Base-by-base conservation (phyloP, 2,797 vertebrate species). In the Pseudochirops corinnae region DNA sequence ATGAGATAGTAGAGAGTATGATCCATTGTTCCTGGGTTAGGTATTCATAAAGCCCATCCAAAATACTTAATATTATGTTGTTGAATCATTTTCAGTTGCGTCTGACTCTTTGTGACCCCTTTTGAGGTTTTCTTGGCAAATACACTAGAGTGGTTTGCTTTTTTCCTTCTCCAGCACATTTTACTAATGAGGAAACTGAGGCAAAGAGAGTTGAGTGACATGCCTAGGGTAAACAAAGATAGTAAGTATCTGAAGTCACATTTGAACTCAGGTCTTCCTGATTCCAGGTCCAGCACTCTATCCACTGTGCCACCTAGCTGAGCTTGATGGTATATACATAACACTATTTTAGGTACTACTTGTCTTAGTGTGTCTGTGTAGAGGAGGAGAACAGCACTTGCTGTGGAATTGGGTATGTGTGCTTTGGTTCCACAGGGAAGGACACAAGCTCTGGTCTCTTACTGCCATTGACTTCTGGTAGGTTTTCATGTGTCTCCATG, bases 1-100 rank as follows among this genome's bases (percentile, higher is more conserved):
- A 93, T 52, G 82, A 95, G 92, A 55, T 55, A 55, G 12, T 55
- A 55, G 53, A 55, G 74, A 90, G 46, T 74, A 91, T 58, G 33
- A 96, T 26, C 91, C 28, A 53, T 0, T 91, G 39, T 87, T 90
- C 53, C 7, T 55, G 82, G 93, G 91, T 55, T 14, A 94, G 91
- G 95, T 94, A 93, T 92, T n/a, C 92, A 91, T 55, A 46, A 56
- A 93, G 33, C 55, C 21, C 74, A 82, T 74, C 6, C 16, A 39
- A 74, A 74, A 18, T 74, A 31, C 4, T 62, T 33, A 39, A 39
- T 74, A 74, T 39, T 74, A 74, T 39, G 33, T 74, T 60, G 58
- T 60, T 60, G 58, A 60, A 28, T 62, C 3, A 29, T 82, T 82
- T 82, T 82, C n/a, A 21, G 18, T 82, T 39, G 16, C 10, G 7